A percentile compares a stretch with the other conserved stretches of the same genome.
Conservation (phyloP, 2,797 vertebrate genomes). For the Pangasius sanitwongsei region DNA sequence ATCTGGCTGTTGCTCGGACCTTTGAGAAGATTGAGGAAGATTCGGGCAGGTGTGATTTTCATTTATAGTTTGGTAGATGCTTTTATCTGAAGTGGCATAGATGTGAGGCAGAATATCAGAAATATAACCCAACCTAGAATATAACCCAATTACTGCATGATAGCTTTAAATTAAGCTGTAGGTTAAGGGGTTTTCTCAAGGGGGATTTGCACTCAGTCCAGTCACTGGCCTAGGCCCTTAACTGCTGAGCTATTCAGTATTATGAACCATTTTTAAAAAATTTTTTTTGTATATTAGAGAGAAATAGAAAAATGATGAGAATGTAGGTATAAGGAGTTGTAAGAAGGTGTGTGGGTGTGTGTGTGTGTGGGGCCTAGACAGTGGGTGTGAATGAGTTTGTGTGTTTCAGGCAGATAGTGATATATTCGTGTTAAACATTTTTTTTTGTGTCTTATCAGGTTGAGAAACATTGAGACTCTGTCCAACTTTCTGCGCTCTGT, state of each 20-base stretch:
- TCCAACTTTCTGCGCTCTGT: conserved; percentile 88
- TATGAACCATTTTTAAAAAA: not conserved
- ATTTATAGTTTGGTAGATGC: not conserved
- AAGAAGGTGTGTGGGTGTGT: not conserved
- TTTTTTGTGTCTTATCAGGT: conserved; percentile 66
- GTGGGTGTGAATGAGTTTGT: not conserved
- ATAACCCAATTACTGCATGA: not conserved
- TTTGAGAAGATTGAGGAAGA: conserved; percentile 92
- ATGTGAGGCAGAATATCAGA: not conserved
- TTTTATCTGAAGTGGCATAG: not conserved
- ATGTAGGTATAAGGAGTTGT: not conserved
- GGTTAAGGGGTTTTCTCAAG: not conserved
- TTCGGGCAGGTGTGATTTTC: conserved; percentile 81
- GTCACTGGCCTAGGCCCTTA: not conserved
- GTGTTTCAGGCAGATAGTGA: not conserved
- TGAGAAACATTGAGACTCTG: conserved; percentile 89
- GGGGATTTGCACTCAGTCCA: not conserved
- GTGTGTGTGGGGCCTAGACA: not conserved
- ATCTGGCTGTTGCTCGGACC: conserved; percentile 87
- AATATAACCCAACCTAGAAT: not conserved
- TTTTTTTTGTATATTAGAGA: not conserved
- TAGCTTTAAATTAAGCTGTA: not conserved
- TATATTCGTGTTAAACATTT: not conserved
- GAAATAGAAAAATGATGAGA: not conserved
- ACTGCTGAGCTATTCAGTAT: not conserved